Conservation (phyloP, 1,140 invertebrate species). For the Xylocopa sonorina region DNA sequence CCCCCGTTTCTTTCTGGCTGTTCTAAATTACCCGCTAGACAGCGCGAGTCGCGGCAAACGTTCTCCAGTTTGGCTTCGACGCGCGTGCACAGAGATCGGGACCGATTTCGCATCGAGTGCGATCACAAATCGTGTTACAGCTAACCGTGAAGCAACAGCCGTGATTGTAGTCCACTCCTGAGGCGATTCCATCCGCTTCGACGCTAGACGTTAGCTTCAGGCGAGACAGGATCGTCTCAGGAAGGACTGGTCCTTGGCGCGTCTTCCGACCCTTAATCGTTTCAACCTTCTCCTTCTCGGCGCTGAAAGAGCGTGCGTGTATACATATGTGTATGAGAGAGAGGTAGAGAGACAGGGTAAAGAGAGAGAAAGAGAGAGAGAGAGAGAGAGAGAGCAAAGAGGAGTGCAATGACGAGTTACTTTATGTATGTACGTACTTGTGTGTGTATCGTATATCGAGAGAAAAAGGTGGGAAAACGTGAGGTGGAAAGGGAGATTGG, state of each 20-base stretch:
- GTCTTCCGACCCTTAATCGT: not conserved
- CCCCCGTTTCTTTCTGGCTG: too few species aligned
- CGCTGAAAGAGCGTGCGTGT: conserved; percentile 25
- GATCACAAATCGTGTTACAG: too few species aligned
- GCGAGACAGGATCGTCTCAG: too few species aligned
- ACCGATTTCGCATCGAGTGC: not conserved
- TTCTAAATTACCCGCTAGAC: not conserved
- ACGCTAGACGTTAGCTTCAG: too few species aligned
- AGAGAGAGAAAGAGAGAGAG: not conserved
- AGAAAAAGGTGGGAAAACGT: not conserved
- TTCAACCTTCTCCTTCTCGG: conserved; percentile 38
- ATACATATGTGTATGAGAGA: not conserved
- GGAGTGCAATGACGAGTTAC: not conserved
- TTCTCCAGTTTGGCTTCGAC: too few species aligned
- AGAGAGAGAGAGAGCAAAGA: not conserved
- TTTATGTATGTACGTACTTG: not conserved
- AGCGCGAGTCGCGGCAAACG: not conserved
- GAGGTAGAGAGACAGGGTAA: conserved; percentile 14
- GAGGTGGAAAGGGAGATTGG: not conserved
- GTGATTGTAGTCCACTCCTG: too few species aligned
- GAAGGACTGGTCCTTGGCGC: too few species aligned
- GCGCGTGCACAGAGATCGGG: not conserved
- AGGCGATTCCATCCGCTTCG: too few species aligned
- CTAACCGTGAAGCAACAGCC: too few species aligned
- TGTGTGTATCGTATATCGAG: not conserved